These are phyloP conservation scores for Paramormyrops kingsleyae DNA, from an alignment of 2,113 vertebrate genomes.

Conservation along the genomic window DNA sequence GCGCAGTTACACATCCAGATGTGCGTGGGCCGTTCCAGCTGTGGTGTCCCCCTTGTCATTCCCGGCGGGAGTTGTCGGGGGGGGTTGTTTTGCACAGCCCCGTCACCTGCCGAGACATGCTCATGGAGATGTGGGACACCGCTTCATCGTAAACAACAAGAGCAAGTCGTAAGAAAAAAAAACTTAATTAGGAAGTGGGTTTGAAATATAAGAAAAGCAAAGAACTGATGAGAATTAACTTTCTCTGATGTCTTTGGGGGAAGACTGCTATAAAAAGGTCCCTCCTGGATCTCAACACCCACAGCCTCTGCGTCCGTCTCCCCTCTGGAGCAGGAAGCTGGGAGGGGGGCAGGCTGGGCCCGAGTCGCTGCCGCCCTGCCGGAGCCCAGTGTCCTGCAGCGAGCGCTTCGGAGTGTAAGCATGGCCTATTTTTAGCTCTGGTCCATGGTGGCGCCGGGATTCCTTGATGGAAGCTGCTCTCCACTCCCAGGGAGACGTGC, in stretches of 20 bases:
- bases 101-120: background rate
- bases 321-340: background rate
- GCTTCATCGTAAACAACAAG: background rate
- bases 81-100: background rate
- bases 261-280: background rate
- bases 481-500: background rate
- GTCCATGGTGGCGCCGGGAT: slow-evolving; percentile 31
- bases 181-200: background rate
- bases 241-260: background rate
- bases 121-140: background rate
- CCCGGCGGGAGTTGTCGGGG: background rate
- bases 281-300: background rate
- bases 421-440: slow-evolving; percentile 34
- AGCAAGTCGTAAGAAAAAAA: background rate
- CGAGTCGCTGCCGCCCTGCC: background rate
- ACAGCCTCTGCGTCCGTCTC: background rate
- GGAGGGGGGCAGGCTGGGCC: background rate
- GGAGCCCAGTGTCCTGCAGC: background rate
- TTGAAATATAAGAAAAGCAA: background rate
- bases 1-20: background rate
- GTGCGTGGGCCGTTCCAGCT: background rate
- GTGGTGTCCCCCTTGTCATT: background rate
- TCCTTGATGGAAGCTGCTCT: slow-evolving; percentile 15
- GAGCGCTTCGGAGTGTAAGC: slow-evolving; percentile 2
- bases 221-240: background rate